phyloP scores from a whole-genome alignment of 2,113 vertebrate genomes.

The Chitala chitala region DNA sequence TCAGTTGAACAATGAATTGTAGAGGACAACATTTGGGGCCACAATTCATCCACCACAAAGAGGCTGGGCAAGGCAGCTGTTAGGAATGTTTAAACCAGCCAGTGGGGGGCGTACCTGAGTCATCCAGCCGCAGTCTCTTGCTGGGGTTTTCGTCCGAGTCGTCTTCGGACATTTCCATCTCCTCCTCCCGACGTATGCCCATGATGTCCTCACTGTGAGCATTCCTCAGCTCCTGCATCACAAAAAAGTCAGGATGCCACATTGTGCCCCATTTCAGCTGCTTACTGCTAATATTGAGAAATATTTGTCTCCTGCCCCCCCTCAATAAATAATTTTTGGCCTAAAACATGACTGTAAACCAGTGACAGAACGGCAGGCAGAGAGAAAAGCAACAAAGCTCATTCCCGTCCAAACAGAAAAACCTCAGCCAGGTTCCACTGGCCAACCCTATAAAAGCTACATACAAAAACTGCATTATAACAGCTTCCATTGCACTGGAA shows the following conservation, averaged over 20 bases:
- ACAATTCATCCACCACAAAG: not conserved
- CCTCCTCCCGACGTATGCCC: conserved; percentile 89
- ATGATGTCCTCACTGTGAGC: conserved; percentile 94
- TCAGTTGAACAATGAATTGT: no score
- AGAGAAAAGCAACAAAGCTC: not conserved
- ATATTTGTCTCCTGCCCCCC: not conserved
- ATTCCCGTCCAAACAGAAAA: conserved; percentile 22
- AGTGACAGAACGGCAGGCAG: conserved; percentile 29
- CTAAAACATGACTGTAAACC: not conserved
- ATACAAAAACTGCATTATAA: conserved; percentile 35
- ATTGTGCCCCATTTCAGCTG: conserved; percentile 16
- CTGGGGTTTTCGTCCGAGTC: conserved; percentile 76
- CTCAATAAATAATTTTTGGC: not conserved
- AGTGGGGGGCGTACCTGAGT: conserved; percentile 66
- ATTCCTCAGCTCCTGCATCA: conserved; percentile 87
- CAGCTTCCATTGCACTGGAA: conserved; percentile 28
- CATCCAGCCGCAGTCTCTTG: conserved; percentile 76
- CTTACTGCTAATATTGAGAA: not conserved
- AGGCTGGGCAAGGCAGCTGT: not conserved
- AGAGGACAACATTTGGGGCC: no score
- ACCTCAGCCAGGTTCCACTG: conserved; percentile 26
- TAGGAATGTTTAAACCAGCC: not conserved
- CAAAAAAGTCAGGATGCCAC: conserved; percentile 17
- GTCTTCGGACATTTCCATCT: conserved; percentile 97
- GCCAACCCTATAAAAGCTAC: conserved; percentile 32